Conservation (phyloP, 2,888 invertebrate genomes). For the Rotaria macrura region DNA sequence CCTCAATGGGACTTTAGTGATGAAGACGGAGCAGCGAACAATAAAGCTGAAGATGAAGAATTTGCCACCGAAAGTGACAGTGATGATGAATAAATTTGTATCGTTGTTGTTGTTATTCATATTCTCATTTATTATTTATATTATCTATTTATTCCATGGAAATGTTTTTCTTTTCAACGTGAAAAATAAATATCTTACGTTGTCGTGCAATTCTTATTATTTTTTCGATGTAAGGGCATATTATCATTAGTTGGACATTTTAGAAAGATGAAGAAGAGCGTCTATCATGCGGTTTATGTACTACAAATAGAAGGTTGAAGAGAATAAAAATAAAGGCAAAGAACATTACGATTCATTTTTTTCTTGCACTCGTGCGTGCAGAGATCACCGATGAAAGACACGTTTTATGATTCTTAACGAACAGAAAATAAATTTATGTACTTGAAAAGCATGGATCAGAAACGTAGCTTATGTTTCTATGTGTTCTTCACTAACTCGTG, state of each 20-base stretch:
- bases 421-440: not conserved
- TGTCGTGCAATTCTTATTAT: not conserved
- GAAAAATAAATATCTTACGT: not conserved
- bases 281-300: too few relatives aligned
- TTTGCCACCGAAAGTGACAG: slow-evolving; percentile 35
- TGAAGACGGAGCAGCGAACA: slow-evolving; percentile 63
- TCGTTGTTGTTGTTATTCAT: not conserved
- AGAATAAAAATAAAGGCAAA: not conserved
- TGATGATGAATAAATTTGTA: slow-evolving; percentile 9
- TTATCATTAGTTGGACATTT: not conserved
- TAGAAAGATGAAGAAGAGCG: not conserved
- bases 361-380: not conserved
- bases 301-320: not conserved
- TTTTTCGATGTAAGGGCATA: not conserved
- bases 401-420: not conserved
- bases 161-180: not conserved
- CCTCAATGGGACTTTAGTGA: slow-evolving; percentile 96
- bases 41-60: slow-evolving; percentile 47
- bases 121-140: not conserved
- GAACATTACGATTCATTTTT: not conserved
- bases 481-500: not conserved
- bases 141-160: not conserved
- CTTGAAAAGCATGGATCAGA: not conserved
- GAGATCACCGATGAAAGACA: not conserved
- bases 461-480: not conserved